A percentile compares a stretch with the other conserved stretches of the same genome.
phyloP scores from a whole-genome alignment of 2,888 invertebrate genomes.

The Heliconius aoede region DNA sequence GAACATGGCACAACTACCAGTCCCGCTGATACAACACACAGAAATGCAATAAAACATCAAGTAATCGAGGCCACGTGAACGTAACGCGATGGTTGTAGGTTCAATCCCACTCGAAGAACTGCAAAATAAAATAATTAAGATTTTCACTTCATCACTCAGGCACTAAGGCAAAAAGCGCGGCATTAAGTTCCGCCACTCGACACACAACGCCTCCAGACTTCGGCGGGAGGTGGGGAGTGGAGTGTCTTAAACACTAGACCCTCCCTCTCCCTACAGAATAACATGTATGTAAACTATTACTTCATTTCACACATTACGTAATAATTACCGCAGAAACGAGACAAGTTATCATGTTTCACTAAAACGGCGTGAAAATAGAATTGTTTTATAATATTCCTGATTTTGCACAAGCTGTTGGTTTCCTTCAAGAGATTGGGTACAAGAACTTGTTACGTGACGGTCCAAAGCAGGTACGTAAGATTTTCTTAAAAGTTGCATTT shows the following conservation, averaged over 20 bases:
- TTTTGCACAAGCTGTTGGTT: constrained; percentile 18
- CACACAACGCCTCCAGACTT: too few species aligned
- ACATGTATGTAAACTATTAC: constrained; percentile 3
- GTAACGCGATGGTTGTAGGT: too few species aligned
- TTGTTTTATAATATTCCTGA: constrained; percentile 18
- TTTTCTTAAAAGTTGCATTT: constrained; percentile 24
- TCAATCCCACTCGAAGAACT: too few species aligned
- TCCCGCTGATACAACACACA: constrained; percentile 25
- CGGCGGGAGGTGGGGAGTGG: too few species aligned
- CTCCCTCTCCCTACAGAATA: background rate
- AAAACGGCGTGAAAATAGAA: constrained; percentile 22
- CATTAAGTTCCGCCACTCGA: too few species aligned
- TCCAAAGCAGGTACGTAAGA: constrained; percentile 18
- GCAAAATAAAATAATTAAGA: too few species aligned
- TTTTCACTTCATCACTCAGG: too few species aligned
- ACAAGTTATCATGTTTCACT: background rate
- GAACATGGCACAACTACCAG: constrained; percentile 21
- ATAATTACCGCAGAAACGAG: constrained; percentile 7
- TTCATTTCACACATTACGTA: constrained; percentile 18
- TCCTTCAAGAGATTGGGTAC: constrained; percentile 24
- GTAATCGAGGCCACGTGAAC: too few species aligned
- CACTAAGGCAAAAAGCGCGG: too few species aligned
- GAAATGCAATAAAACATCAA: constrained; percentile 4
- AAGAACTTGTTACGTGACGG: constrained; percentile 26
- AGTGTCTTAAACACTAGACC: too few species aligned